These are phyloP conservation scores for Aromia moschata DNA, from an alignment of 2,888 invertebrate species.

Conservation along the genomic window DNA sequence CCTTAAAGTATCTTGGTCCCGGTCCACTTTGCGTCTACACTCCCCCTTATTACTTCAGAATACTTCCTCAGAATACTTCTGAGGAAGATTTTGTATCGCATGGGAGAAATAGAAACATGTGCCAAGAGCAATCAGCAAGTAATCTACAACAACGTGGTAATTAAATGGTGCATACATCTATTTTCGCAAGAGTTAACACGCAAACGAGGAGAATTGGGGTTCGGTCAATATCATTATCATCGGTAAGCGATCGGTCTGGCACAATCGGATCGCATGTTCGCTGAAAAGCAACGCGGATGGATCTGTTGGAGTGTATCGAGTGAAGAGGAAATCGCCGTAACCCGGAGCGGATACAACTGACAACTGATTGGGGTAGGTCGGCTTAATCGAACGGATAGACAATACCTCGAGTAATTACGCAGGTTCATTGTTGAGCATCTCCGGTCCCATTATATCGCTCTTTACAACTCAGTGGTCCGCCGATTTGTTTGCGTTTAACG, in stretches of 20 bases:
- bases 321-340: conserved; percentile 45
- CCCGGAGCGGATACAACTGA: conserved; percentile 50
- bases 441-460: conserved; percentile 33
- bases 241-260: background rate
- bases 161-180: no score
- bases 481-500: background rate
- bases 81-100: no score
- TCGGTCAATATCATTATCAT: conserved; percentile 13
- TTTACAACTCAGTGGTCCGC: conserved; percentile 35
- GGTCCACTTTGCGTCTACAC: no score
- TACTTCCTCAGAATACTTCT: no score
- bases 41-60: no score
- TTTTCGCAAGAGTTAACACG: no score
- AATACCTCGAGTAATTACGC: conserved; percentile 43
- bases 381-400: conserved; percentile 48
- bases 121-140: no score
- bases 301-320: conserved; percentile 42
- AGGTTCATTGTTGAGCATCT: conserved; percentile 36
- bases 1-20: no score
- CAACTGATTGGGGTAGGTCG: conserved; percentile 53
- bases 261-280: conserved; percentile 17
- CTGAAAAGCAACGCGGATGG: conserved; percentile 26
- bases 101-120: no score
- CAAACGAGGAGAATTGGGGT: no score
- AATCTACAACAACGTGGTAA: no score